These are phyloP conservation scores for Mythimna albipuncta DNA, from an alignment of 2,888 invertebrate species.

Conservation along the genomic window DNA sequence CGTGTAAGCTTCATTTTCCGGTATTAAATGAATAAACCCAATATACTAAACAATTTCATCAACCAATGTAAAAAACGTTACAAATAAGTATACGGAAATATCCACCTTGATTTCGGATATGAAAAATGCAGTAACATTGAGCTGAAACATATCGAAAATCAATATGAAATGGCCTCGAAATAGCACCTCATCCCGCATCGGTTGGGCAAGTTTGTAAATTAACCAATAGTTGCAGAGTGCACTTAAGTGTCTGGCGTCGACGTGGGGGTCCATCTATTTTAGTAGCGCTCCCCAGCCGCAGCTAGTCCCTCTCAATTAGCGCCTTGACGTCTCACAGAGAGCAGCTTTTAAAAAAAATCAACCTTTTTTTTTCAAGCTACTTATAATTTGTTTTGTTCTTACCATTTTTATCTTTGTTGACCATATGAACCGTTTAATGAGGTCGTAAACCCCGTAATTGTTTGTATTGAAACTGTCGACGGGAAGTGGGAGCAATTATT, in stretches of 20 bases:
- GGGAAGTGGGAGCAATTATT: constrained; percentile 54
- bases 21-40: constrained; percentile 1
- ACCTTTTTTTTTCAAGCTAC: constrained; percentile 26
- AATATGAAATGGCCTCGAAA: constrained; percentile 47
- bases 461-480: constrained; percentile 54
- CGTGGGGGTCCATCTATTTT: constrained; percentile 73
- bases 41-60: not conserved
- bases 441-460: constrained; percentile 63
- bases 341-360: constrained; percentile 40
- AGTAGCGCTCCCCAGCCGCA: constrained; percentile 56
- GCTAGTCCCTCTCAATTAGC: constrained; percentile 66
- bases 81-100: not conserved
- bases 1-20: constrained; percentile 4
- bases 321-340: constrained; percentile 47
- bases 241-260: constrained; percentile 46
- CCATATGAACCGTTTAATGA: constrained; percentile 57
- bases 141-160: constrained; percentile 36
- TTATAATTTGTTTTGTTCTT: constrained; percentile 33
- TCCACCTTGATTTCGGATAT: not conserved
- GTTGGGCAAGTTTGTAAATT: constrained; percentile 51
- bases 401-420: constrained; percentile 59
- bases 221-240: constrained; percentile 58
- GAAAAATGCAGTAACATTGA: constrained; percentile 15
- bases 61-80: not conserved
- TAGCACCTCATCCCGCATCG: constrained; percentile 46